Evolutionary conservation across 2,888 invertebrate genomes (phyloP).

Genomic region (Osmoderma eremita): DNA sequence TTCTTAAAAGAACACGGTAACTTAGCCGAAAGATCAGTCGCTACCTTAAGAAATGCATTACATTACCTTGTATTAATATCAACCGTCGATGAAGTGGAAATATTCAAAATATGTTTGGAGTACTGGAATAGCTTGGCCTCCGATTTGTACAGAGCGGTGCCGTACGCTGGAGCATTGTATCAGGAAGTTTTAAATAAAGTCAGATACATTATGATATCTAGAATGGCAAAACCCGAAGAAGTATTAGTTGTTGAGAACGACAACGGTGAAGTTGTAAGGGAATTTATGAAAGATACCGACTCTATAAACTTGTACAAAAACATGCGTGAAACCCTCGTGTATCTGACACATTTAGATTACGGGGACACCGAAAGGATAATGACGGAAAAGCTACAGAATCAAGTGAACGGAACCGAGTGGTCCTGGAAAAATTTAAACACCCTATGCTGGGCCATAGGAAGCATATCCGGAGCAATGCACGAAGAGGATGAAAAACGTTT

Average conservation of each 20-base stretch:
- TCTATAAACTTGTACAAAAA: slow-evolving; percentile 99
- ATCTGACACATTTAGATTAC: slow-evolving; percentile 98
- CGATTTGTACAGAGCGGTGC: slow-evolving; percentile 90
- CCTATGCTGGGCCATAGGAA: slow-evolving; percentile 98
- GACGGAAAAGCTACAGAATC: slow-evolving; percentile 98
- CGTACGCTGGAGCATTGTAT: slow-evolving; percentile 72
- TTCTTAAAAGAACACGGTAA: slow-evolving; percentile 96
- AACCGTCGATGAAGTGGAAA: slow-evolving; percentile 98
- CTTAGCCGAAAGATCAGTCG: slow-evolving; percentile 84
- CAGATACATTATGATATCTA: slow-evolving; percentile 96
- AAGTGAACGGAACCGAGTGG: slow-evolving; percentile 98
- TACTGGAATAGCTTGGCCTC: slow-evolving; percentile 97
- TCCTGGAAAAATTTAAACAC: slow-evolving; percentile 99
- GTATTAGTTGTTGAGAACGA: slow-evolving; percentile 99
- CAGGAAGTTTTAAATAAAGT: slow-evolving; percentile 86
- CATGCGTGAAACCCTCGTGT: slow-evolving; percentile 98
- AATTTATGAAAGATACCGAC: slow-evolving; percentile 99
- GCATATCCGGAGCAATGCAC: slow-evolving; percentile 96
- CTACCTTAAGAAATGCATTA: slow-evolving; percentile 83
- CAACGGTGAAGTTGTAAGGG: slow-evolving; percentile 98
- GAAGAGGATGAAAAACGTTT: slow-evolving; percentile 99
- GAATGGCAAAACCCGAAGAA: slow-evolving; percentile 99
- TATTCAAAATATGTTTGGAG: slow-evolving; percentile 99
- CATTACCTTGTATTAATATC: slow-evolving; percentile 92
- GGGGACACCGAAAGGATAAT: slow-evolving; percentile 98